Conservation (phyloP, 2,797 vertebrate species). For the Falco concolor region DNA sequence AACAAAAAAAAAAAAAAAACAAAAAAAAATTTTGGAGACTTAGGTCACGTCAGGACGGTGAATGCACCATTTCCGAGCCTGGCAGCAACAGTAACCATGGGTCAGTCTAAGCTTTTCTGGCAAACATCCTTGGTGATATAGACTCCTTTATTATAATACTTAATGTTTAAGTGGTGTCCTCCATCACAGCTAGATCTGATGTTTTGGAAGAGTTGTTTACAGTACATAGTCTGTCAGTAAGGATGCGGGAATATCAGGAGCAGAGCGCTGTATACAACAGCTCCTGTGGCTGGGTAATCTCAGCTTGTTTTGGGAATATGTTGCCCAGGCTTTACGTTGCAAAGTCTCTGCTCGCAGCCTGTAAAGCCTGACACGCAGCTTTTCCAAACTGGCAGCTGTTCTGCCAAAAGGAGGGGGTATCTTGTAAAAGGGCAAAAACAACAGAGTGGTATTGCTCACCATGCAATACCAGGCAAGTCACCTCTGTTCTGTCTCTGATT, state of each 20-base stretch:
- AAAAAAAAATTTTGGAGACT: neutral
- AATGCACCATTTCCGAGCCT: neutral
- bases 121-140: neutral
- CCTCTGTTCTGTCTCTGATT: neutral
- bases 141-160: accelerated
- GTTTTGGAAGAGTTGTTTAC: neutral
- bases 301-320: neutral
- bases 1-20: no score
- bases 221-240: neutral
- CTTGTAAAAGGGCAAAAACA: no score
- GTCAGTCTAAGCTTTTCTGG: neutral
- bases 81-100: neutral
- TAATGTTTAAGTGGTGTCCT: neutral
- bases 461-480: neutral
- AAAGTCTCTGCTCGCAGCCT: neutral
- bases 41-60: neutral
- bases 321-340: neutral
- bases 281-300: neutral
- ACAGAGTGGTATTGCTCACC: neutral
- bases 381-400: neutral
- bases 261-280: accelerated
- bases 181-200: neutral
- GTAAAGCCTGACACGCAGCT: neutral
- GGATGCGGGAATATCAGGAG: neutral
- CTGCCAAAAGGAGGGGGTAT: neutral